phyloP scores from a whole-genome alignment of 2,113 vertebrate species.

The Prionailurus viverrinus region DNA sequence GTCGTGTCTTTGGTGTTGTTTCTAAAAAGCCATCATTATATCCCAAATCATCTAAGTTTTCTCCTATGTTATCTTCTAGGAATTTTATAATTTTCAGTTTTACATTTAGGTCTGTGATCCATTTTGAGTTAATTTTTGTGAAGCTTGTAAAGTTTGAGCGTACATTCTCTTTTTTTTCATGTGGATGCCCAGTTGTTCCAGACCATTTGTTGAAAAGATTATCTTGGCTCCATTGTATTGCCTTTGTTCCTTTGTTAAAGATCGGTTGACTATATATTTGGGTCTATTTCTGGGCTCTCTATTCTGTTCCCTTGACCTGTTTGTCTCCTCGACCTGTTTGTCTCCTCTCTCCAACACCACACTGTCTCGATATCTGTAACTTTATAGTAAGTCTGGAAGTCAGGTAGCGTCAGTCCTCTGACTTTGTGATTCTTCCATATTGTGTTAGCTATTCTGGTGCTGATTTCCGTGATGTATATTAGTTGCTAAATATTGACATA shows the following conservation, averaged over 20 bases:
- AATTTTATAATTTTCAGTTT: background rate
- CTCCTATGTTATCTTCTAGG: background rate
- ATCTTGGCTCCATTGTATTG: background rate
- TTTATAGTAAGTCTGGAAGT: background rate
- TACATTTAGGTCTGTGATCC: background rate
- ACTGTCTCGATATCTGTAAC: background rate
- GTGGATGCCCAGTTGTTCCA: background rate
- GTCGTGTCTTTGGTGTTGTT: background rate
- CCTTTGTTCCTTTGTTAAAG: background rate
- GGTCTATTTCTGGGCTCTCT: background rate
- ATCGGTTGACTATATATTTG: background rate
- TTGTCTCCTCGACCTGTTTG: background rate
- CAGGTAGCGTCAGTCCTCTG: background rate
- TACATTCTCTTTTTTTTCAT: background rate
- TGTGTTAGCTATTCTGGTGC: background rate
- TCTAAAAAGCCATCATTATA: background rate
- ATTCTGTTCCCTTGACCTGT: background rate
- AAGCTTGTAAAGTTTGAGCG: background rate
- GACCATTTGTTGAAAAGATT: background rate
- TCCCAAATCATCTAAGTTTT: background rate
- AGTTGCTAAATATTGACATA: slow-evolving; percentile 18
- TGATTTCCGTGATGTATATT: slow-evolving; percentile 28
- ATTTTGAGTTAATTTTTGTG: background rate
- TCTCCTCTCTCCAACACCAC: background rate
- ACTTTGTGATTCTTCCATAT: background rate